Conservation (phyloP, 2,888 invertebrate genomes). For the Tridacna gigas region DNA sequence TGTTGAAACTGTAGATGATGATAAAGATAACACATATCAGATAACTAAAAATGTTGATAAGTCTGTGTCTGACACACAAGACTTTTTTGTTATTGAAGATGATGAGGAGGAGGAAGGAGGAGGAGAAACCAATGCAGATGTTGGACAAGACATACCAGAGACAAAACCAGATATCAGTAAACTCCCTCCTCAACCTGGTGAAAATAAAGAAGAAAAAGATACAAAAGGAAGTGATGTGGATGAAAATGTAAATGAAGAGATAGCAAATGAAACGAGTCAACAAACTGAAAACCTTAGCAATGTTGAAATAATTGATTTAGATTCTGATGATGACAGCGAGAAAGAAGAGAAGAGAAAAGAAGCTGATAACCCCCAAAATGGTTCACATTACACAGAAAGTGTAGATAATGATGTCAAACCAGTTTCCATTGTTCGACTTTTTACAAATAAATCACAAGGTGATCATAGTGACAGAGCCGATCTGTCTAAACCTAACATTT, state of each 20-base stretch:
- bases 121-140: background rate
- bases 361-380: background rate
- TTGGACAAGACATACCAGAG: too few relatives aligned
- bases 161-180: too few relatives aligned
- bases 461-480: background rate
- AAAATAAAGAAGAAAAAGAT: background rate
- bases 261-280: background rate
- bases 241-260: background rate
- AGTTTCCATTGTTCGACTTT: slow-evolving; percentile 16
- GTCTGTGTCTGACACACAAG: background rate
- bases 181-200: background rate
- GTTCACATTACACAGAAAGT: background rate
- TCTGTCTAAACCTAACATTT: background rate
- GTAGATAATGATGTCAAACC: background rate
- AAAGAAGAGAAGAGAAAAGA: background rate
- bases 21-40: background rate
- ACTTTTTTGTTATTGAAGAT: slow-evolving; percentile 7
- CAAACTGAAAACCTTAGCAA: background rate
- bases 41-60: background rate
- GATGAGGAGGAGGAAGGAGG: background rate
- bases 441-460: slow-evolving; percentile 16
- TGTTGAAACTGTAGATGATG: slow-evolving; percentile 15
- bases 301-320: slow-evolving; percentile 14
- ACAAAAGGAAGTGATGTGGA: background rate
- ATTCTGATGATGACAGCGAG: slow-evolving; percentile 1